Evolutionary conservation across 2,888 invertebrate species (phyloP), one percentile per base, ranked within the genome.

Genomic region (Clanis bilineata): DNA sequence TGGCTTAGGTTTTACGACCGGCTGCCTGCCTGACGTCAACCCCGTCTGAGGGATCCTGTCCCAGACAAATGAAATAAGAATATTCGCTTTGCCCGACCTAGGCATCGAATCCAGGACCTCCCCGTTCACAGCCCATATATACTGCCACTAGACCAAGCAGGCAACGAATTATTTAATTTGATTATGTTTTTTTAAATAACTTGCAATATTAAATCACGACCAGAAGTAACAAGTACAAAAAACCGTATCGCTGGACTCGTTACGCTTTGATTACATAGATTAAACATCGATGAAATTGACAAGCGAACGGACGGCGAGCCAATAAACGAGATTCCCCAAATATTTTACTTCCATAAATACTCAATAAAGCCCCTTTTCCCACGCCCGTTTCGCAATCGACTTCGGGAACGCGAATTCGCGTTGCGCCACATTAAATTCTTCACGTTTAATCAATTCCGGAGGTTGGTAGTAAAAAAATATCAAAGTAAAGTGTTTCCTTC

Each of bases 341-440:
- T 84, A 79, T 82, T 83, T 82, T 66, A 73, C 77, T 79, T 76
- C 73, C 70, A 81, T 82, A 80, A 82, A 83, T 81, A 80, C 77
- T 79, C 76, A 74, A 84, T 82, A 83, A 80, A 80, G 80, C 71
- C 79, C 70, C 64, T 81, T 79, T 85, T 80, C 79, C 78, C 76
- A 79, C 77, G 80, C 77, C 77, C 72, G 76, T 80, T 81, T 79
- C 70, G 79, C 83, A 74, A 80, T 82, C 77, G 77, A 77, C 73
- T 77, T 70, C 68, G 73, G 72, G 73, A 74, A 68, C 77, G 73
- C 69, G 77, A 77, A 82, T 80, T 79, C 77, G 73, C 73, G 82
- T 76, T 79, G 79, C 77, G 83, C 78, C 82, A 82, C 83, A 85
- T 87, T 88, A 86, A 86, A 87, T 87, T 86, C 86, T 87, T 87